Evolutionary conservation across 2,888 invertebrate genomes (phyloP).

Genomic region (Caenorhabditis panamensis): DNA sequence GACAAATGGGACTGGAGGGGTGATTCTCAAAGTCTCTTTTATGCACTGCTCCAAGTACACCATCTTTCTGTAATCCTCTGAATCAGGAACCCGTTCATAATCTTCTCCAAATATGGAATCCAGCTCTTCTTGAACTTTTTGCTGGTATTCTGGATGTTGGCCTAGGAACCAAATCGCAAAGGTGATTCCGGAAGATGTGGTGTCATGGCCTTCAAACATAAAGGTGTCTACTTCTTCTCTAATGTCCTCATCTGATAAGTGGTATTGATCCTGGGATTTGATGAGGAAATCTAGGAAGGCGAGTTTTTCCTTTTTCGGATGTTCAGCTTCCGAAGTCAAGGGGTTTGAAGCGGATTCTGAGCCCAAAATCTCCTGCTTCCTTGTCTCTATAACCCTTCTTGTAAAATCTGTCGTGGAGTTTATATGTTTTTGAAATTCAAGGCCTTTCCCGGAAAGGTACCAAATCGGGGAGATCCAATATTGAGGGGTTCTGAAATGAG

Average conservation of each 20-base stretch:
- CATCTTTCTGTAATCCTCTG: constrained; percentile 76
- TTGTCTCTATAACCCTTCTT: constrained; percentile 59
- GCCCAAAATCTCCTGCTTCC: constrained; percentile 19
- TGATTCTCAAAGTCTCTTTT: constrained; percentile 76
- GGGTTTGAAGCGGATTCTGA: background rate
- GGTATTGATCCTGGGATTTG: constrained; percentile 80
- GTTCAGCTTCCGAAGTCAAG: background rate
- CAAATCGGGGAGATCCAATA: constrained; percentile 84
- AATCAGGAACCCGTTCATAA: constrained; percentile 72
- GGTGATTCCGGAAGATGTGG: constrained; percentile 82
- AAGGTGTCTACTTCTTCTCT: constrained; percentile 81
- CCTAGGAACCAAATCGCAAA: constrained; percentile 82
- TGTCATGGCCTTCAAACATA: too few relatives aligned
- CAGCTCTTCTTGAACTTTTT: constrained; percentile 66
- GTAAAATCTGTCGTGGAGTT: constrained; percentile 70
- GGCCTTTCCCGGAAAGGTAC: constrained; percentile 83
- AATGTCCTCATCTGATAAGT: constrained; percentile 82
- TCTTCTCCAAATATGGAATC: constrained; percentile 67
- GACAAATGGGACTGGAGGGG: constrained; percentile 76
- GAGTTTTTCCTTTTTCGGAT: constrained; percentile 25
- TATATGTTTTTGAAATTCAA: constrained; percentile 63
- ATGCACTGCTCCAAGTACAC: constrained; percentile 76
- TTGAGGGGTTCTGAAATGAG: constrained; percentile 30
- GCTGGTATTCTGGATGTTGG: constrained; percentile 81
- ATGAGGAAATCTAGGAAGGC: constrained; percentile 83